Conservation (phyloP, 2,888 invertebrate species). For the Calephelis perditalis region DNA sequence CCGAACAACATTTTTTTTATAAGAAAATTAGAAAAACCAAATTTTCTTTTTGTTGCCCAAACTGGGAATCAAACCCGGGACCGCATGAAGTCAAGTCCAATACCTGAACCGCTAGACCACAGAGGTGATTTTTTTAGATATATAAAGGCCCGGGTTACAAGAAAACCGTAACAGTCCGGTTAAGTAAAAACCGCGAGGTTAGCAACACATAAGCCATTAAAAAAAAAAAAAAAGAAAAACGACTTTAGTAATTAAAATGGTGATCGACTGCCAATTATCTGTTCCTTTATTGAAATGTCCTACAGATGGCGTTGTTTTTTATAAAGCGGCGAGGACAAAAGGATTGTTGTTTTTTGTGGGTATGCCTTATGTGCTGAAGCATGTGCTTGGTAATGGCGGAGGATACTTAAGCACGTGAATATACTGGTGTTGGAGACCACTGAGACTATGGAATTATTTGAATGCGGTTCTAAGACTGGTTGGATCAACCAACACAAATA, state of each 20-base stretch:
- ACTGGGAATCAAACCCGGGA: no score
- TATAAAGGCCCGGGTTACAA: no score
- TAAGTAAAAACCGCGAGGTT: no score
- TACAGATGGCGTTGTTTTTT: constrained; percentile 48
- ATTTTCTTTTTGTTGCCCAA: no score
- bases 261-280: constrained; percentile 57
- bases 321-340: constrained; percentile 42
- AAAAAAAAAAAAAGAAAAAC: background rate
- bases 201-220: no score
- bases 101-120: no score
- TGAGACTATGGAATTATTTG: background rate
- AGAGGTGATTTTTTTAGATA: no score
- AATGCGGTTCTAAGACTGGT: background rate
- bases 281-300: constrained; percentile 63
- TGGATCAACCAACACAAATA: background rate
- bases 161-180: no score
- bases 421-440: constrained; percentile 2
- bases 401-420: background rate
- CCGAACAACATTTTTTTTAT: no score
- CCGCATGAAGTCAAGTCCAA: no score
- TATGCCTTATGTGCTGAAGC: constrained; percentile 22
- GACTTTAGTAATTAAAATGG: constrained; percentile 54
- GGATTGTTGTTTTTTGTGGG: constrained; percentile 39
- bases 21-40: no score
- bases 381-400: background rate